Evolutionary conservation across 2,797 vertebrate genomes (phyloP), one percentile per base, ranked within the genome.

Genomic region (Phalloptychus januarius): DNA sequence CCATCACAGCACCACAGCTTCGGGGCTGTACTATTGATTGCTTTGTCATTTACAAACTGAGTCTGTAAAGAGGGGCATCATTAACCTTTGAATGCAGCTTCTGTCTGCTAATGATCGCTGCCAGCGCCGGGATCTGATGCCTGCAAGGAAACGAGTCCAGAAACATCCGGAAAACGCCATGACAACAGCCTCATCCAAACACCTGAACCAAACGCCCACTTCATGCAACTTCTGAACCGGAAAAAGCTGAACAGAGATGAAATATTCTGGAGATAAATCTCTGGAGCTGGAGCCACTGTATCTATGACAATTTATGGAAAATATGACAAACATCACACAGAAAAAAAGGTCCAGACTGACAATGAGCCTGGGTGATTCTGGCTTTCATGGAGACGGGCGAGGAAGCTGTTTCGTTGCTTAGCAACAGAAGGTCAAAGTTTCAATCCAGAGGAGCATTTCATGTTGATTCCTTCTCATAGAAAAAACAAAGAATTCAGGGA

Each of bases 391-490:
- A 48, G 75, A 56, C 40, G 25, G 78, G 46, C 77, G 80, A 85
- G 77, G 77, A 79, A 52, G 84, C 58, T 71, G 63, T 83, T 84
- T 70, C 5, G 79, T 86, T 13, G n/a, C 81, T 75, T 76, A 76
- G 87, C 85, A 90, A 89, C 83, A 46, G 87, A 88, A 92, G 89
- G 86, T 87, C 87, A 89, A 1, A 3, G 2, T 82, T 78, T 89
- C 85, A 86, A 75, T 83, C 71, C 45, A 45, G 70, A 86, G 52
- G 81, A 75, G 75, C 16, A 16, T 65, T 81, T 82, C 76, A 84
- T 78, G 88, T 84, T 87, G 84, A 78, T 75, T 46, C 81, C 25
- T 83, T 63, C 46, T 33, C 1, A 1, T 28, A 56, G 65, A 72
- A 72, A 74, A 40, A 16, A 33, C 1, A 5, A 61, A 16, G 13